Base-by-base conservation (phyloP, 2,113 vertebrate species). In the Zeus faber region DNA sequence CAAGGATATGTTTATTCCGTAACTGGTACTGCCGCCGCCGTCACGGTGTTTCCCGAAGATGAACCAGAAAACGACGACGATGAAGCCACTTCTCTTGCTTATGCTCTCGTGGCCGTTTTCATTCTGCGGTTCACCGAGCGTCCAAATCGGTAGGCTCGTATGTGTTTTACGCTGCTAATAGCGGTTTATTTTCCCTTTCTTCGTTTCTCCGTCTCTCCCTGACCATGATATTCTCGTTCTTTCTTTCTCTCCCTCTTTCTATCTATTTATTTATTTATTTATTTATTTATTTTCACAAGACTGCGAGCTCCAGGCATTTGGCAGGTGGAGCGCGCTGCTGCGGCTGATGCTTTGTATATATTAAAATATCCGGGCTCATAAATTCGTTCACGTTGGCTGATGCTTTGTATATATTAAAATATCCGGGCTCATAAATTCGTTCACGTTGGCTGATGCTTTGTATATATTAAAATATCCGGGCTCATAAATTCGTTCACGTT, bases 111-210 rank as follows among this genome's bases (percentile, higher is more conserved):
- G 71, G 61, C 63, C 68, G 55, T 51, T 59, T 57, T 63, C 64
- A 46, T 33, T 65, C 35, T 77, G 75, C 58, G 81, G 78, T 31
- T 75, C 81, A 53, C 81, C 81, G 31, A 81, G 81, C 68, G 78
- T 84, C 53, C 81, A 84, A 45, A 84, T 84, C 59, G 81, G 81
- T 84, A 79, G n/a, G 69, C 8, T 24, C 44, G 23, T 11, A 16
- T 50, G 39, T 18, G 3, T 3, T 46, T 23, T 40, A 49, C 23
- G 54, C 24, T 54, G 33, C 13, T 50, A 21, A 3, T 14, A 45
- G 22, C 35, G 27, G 17, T 44, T 22, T 21, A 11, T 9, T 43
- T 9, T 41, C 39, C 17, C 17, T 39, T n/a, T 39, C 37, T 16
- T n/a, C 6, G 4, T 16, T 13, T 8, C 37, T 39, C 37, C 14